Evolutionary conservation across 2,888 invertebrate species (phyloP).

Genomic region (Drosophila heteroneura): DNA sequence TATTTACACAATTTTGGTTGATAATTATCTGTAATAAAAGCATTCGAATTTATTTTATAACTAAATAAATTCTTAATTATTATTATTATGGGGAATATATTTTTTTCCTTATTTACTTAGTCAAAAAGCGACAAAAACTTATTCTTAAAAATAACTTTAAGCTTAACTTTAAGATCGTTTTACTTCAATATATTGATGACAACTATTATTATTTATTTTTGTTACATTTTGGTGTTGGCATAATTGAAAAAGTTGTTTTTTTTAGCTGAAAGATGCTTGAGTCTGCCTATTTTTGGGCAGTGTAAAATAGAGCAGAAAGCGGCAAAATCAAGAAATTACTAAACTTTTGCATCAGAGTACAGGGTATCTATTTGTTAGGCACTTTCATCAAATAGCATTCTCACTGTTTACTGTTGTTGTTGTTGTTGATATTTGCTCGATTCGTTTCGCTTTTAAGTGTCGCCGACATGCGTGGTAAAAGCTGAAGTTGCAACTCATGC

Average conservation of each 20-base stretch:
- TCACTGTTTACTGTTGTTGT: slow-evolving; percentile 28
- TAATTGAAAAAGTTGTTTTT: too few relatives aligned
- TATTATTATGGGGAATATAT: background rate
- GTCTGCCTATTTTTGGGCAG: background rate
- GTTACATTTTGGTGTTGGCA: background rate
- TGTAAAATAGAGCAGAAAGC: background rate
- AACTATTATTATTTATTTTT: background rate
- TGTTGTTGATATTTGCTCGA: slow-evolving; percentile 54
- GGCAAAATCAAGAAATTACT: background rate
- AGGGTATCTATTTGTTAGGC: slow-evolving; percentile 15
- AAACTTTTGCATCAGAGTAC: background rate
- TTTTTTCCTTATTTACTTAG: background rate
- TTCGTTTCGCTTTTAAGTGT: slow-evolving; percentile 69
- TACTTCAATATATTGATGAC: too few relatives aligned
- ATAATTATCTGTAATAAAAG: background rate
- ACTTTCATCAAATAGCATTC: background rate
- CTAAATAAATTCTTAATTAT: background rate
- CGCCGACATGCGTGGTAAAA: slow-evolving; percentile 61
- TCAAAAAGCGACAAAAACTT: background rate
- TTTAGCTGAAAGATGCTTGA: background rate
- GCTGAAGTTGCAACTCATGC: slow-evolving; percentile 66
- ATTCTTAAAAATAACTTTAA: background rate
- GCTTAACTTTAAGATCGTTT: background rate
- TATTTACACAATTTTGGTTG: background rate
- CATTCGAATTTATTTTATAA: too few relatives aligned